A percentile compares a stretch with the other conserved stretches of the same genome.
These are phyloP conservation scores for Yponomeuta malinellus DNA, from an alignment of 2,888 invertebrate genomes.

Conservation along the genomic window DNA sequence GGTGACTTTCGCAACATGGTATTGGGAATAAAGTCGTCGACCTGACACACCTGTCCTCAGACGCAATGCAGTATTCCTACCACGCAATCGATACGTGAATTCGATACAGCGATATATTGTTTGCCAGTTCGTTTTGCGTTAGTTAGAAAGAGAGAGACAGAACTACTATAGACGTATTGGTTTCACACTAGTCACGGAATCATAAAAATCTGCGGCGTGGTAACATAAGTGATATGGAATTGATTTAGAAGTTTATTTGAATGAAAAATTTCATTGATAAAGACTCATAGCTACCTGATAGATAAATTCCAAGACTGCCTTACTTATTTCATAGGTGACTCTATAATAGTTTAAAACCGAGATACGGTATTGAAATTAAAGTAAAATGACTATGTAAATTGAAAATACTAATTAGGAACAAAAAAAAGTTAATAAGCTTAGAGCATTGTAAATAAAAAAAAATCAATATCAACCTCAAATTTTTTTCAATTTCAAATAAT, in stretches of 20 bases:
- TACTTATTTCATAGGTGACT: neutral
- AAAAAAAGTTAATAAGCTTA: too few species aligned
- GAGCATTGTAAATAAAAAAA: too few species aligned
- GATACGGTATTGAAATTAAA: neutral
- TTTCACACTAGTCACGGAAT: neutral
- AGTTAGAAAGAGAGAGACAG: too few species aligned
- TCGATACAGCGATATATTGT: too few species aligned
- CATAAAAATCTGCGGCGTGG: neutral
- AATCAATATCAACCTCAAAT: neutral
- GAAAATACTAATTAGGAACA: too few species aligned
- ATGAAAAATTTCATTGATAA: neutral
- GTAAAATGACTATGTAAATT: too few species aligned
- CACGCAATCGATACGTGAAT: too few species aligned
- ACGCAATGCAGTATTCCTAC: conserved; percentile 20
- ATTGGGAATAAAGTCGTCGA: conserved; percentile 49
- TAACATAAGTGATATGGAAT: neutral
- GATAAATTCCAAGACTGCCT: neutral
- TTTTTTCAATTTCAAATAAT: neutral
- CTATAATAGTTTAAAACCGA: too few species aligned
- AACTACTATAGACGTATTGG: too few species aligned
- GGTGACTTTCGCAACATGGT: neutral
- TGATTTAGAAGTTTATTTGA: neutral
- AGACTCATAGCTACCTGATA: neutral
- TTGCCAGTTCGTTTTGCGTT: too few species aligned
- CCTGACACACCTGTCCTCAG: conserved; percentile 50